A percentile compares a stretch with the other conserved stretches of the same genome.
Evolutionary conservation across 1,140 invertebrate species (phyloP).

Genomic region (Ruditapes philippinarum): DNA sequence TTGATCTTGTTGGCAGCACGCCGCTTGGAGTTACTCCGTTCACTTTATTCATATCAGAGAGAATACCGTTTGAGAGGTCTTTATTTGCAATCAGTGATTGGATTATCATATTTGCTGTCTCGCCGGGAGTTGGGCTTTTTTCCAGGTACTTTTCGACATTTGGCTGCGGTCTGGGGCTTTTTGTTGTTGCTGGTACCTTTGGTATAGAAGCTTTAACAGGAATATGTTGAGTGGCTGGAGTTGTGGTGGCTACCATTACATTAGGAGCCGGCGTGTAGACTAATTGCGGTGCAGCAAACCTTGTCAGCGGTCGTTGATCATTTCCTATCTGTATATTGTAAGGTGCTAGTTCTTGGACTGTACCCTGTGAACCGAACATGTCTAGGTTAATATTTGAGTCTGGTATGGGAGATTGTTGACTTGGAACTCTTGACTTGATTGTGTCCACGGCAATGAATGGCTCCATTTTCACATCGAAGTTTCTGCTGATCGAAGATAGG

Average conservation of each 20-base stretch:
- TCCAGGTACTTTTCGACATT: not conserved
- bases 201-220: not conserved
- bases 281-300: not conserved
- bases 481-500: not conserved
- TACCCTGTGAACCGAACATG: not conserved
- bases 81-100: not conserved
- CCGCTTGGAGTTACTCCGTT: not conserved
- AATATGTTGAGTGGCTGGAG: not conserved
- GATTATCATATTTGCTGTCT: slow-evolving; percentile 1
- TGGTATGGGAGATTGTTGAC: not conserved
- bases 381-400: too few relatives aligned
- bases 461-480: not conserved
- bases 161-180: not conserved
- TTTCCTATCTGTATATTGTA: not conserved
- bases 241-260: not conserved
- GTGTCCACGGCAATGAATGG: not conserved
- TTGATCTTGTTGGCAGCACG: not conserved
- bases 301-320: not conserved
- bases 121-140: not conserved
- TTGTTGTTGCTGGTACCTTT: not conserved
- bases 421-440: not conserved
- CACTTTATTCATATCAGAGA: not conserved
- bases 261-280: not conserved
- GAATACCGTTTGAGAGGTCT: not conserved
- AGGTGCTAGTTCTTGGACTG: not conserved